phyloP scores from a whole-genome alignment of 2,888 invertebrate species.

The Pristionchus maxplancki region DNA sequence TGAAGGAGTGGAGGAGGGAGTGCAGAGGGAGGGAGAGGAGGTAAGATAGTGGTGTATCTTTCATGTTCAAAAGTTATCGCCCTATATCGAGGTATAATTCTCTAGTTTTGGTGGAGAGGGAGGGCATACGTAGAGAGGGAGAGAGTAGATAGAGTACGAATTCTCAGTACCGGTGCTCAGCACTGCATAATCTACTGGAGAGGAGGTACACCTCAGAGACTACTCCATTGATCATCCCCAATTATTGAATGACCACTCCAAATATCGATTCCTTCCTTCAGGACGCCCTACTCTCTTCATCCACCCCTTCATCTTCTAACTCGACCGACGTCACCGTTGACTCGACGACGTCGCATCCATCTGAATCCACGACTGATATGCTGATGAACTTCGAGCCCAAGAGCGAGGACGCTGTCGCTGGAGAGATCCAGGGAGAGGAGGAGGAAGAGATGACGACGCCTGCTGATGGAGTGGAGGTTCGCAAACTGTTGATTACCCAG shows the following conservation, averaged over 20 bases:
- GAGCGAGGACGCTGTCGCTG: not conserved
- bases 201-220: too few species aligned
- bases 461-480: not conserved
- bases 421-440: not conserved
- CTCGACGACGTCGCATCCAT: not conserved
- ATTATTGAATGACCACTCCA: too few species aligned
- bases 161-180: too few species aligned
- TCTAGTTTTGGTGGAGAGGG: too few species aligned
- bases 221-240: too few species aligned
- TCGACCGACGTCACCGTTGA: not conserved
- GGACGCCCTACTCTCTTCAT: not conserved
- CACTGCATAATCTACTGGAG: too few species aligned
- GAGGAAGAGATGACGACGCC: not conserved
- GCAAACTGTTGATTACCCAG: not conserved
- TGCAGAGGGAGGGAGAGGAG: not conserved
- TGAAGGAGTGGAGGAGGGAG: not conserved
- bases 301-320: not conserved
- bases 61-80: not conserved
- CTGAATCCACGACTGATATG: not conserved
- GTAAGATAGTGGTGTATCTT: not conserved
- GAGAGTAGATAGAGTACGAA: too few species aligned
- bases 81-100: too few species aligned
- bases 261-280: too few species aligned
- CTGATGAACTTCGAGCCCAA: slow-evolving; percentile 17
- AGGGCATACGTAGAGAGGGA: too few species aligned